These are phyloP conservation scores for Aplodontia rufa DNA, from an alignment of 2,113 vertebrate species.

Conservation along the genomic window DNA sequence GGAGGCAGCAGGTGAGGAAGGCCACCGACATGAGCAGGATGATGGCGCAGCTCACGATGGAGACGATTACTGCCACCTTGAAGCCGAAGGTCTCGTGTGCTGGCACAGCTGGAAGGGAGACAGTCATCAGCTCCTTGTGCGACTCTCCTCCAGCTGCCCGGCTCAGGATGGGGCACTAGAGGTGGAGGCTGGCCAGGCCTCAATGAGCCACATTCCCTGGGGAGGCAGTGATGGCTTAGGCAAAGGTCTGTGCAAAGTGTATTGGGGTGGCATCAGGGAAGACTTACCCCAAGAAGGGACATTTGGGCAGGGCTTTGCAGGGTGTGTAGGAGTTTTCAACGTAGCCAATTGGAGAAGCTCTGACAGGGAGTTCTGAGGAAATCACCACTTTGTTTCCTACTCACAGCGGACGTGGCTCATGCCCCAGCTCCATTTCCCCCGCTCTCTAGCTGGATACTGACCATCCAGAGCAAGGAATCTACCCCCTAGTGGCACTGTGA, in stretches of 20 bases:
- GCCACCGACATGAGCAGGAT: conserved; percentile 94
- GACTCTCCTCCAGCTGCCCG: not conserved
- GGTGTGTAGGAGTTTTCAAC: not conserved
- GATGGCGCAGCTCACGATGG: conserved; percentile 91
- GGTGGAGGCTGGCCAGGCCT: not conserved
- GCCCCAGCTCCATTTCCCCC: not conserved
- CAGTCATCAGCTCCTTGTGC: conserved; percentile 38
- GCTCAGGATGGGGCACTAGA: not conserved
- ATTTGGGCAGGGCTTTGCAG: not conserved
- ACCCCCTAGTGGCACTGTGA: not conserved
- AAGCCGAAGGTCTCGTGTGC: conserved; percentile 89
- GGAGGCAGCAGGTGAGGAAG: conserved; percentile 94
- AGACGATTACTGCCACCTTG: conserved; percentile 91
- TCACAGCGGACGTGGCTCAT: accelerated
- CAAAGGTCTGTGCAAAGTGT: not conserved
- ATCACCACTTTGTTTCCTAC: not conserved
- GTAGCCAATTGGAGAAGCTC: not conserved
- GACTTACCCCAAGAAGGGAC: too few species aligned
- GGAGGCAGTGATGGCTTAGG: not conserved
- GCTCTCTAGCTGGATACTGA: not conserved
- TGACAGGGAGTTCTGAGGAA: not conserved
- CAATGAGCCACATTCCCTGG: not conserved
- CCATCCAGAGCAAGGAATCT: not conserved
- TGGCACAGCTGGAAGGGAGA: conserved; percentile 85
- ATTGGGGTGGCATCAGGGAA: not conserved